Base-by-base conservation (phyloP, 2,888 invertebrate genomes). In the Aleiodes leptofemur region DNA sequence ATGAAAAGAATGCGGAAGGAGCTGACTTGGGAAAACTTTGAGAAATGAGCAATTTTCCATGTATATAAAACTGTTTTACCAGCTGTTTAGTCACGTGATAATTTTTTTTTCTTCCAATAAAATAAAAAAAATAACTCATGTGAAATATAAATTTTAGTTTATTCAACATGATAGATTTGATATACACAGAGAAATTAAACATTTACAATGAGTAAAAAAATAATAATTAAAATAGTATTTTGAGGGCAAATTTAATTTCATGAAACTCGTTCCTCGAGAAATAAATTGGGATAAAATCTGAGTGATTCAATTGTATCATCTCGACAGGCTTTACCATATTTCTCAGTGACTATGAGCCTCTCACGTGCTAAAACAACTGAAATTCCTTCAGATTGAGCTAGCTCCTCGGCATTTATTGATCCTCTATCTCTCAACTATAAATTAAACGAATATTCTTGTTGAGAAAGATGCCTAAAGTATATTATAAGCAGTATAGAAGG, bases 261-360 rank as follows among this genome's bases (percentile, higher is more conserved):
- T 3, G 64, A 64, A 16, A 43, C 48, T 64, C 43, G 38, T 23
- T 14, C 11, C 56, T 89, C 90, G 79, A 96, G 90, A 90, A 99
- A 96, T 76, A 93, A 90, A 91, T 99, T 99, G 0, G 97, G 96
- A 91, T 96, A 99, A 90, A 99, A 99, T 76, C 96, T 92, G 55
- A 99, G 91, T 8, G 98, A 98, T 91, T 98, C 97, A 74, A 98
- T 95, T 0, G 97, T 95, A 88, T 99, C 98, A 90, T 99, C 99
- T 74, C 99, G 92, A 87, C 98, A 99, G 3, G 97, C 93, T 84
- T 94, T 92, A 0, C 98, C 98, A 82, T 93, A 91, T 78, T 94
- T 94, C 90, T 99, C 99, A 0, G 98, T 94, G 4, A 96, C 94
- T 76, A 96, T 91, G 48, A 99, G 91, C 72, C 97, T 93, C 90